phyloP scores from a whole-genome alignment of 2,888 invertebrate genomes.

The Heteromurus nitidus region DNA sequence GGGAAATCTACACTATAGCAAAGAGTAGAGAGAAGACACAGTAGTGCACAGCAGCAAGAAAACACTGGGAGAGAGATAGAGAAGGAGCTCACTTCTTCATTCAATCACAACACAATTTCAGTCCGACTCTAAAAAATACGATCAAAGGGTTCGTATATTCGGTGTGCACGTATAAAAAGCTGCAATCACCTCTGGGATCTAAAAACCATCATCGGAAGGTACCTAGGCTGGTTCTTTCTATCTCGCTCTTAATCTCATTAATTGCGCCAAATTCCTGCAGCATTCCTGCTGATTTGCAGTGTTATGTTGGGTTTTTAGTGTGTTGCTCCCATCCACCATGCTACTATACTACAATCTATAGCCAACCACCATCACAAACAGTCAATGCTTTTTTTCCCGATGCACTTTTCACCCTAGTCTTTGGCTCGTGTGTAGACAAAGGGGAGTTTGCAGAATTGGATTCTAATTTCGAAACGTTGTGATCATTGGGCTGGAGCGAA shows the following conservation, averaged over 20 bases:
- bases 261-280: conserved; percentile 30
- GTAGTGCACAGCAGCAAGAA: neutral
- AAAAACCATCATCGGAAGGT: neutral
- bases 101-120: neutral
- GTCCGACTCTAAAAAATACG: neutral
- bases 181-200: conserved; percentile 18
- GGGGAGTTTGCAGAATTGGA: conserved; percentile 3
- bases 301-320: neutral
- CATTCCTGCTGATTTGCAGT: conserved; percentile 13
- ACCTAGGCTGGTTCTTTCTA: conserved; percentile 7
- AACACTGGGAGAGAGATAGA: too few relatives aligned
- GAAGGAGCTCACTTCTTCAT: too few relatives aligned
- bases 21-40: neutral
- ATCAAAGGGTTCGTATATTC: neutral
- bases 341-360: too few relatives aligned
- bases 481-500: neutral
- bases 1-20: conserved; percentile 12
- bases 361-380: too few relatives aligned
- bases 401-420: too few relatives aligned
- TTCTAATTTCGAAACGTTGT: conserved; percentile 5
- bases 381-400: too few relatives aligned
- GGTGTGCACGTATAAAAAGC: conserved; percentile 18
- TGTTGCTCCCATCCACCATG: too few relatives aligned
- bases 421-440: too few relatives aligned
- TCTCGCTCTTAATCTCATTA: conserved; percentile 31